These are phyloP conservation scores for Nipponia nippon DNA, from an alignment of 2,113 vertebrate genomes.

Conservation along the genomic window DNA sequence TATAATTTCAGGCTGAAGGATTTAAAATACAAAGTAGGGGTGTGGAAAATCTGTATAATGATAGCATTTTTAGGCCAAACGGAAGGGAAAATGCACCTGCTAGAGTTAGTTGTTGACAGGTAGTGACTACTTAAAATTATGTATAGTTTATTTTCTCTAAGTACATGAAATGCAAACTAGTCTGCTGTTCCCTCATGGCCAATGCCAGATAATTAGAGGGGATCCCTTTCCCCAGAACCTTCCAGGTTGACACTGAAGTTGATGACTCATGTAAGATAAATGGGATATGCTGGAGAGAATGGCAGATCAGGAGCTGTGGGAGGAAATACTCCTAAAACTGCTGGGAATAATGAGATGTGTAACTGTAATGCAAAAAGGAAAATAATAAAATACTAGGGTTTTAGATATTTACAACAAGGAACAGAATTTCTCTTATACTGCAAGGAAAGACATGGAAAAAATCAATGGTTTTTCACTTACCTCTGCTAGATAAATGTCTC, in stretches of 20 bases:
- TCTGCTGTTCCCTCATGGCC: not conserved
- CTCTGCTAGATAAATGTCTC: not conserved
- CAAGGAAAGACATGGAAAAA: not conserved
- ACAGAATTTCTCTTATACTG: not conserved
- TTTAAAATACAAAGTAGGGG: not conserved
- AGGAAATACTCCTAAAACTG: conserved; percentile 15
- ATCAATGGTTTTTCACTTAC: not conserved
- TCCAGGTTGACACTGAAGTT: not conserved
- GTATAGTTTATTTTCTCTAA: not conserved
- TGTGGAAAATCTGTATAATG: not conserved
- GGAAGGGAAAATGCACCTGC: not conserved
- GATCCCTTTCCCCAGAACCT: not conserved
- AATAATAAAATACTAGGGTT: not conserved
- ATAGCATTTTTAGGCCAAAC: not conserved
- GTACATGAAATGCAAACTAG: not conserved
- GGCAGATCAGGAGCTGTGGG: conserved; percentile 1
- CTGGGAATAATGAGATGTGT: conserved; percentile 14
- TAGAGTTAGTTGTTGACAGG: not conserved
- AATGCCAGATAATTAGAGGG: not conserved
- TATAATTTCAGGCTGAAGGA: not conserved
- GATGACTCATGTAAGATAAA: not conserved
- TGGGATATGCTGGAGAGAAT: not conserved
- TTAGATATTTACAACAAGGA: not conserved
- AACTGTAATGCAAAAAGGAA: not conserved
- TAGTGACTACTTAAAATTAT: not conserved